Conservation (phyloP, 1,140 invertebrate genomes). For the Ceratina calcarata region DNA sequence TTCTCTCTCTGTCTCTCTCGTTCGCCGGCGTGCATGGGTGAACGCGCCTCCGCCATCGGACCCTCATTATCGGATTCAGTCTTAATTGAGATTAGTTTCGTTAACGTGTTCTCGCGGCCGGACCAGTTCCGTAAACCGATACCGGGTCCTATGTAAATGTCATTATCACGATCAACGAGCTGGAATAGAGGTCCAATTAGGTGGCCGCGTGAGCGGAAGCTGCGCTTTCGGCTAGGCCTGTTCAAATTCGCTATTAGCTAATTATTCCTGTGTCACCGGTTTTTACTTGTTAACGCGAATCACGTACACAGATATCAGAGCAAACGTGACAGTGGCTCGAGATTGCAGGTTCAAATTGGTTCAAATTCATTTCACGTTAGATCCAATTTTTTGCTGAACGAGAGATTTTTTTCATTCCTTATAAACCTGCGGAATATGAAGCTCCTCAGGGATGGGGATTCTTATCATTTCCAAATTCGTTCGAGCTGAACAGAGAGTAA, state of each 20-base stretch:
- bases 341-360: no score
- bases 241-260: neutral
- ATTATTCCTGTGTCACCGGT: no score
- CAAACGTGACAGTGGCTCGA: no score
- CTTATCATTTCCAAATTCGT: neutral
- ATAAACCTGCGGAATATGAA: no score
- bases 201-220: slow-evolving; percentile 25
- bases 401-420: no score
- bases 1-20: slow-evolving; percentile 29
- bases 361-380: no score
- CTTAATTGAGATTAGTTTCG: slow-evolving; percentile 67
- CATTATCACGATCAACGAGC: slow-evolving; percentile 62
- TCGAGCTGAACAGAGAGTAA: neutral
- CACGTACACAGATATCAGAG: no score
- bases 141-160: slow-evolving; percentile 51
- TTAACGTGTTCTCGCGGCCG: slow-evolving; percentile 46
- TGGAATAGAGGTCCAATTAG: slow-evolving; percentile 40
- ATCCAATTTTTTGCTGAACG: no score
- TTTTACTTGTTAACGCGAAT: no score
- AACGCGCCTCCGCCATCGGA: neutral
- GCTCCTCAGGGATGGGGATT: no score
- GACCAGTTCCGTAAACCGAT: slow-evolving; percentile 51
- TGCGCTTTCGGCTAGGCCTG: neutral
- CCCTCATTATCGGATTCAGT: slow-evolving; percentile 60
- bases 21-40: neutral